Evolutionary conservation across 2,113 vertebrate species (phyloP).

Genomic region (Zootoca vivipara): DNA sequence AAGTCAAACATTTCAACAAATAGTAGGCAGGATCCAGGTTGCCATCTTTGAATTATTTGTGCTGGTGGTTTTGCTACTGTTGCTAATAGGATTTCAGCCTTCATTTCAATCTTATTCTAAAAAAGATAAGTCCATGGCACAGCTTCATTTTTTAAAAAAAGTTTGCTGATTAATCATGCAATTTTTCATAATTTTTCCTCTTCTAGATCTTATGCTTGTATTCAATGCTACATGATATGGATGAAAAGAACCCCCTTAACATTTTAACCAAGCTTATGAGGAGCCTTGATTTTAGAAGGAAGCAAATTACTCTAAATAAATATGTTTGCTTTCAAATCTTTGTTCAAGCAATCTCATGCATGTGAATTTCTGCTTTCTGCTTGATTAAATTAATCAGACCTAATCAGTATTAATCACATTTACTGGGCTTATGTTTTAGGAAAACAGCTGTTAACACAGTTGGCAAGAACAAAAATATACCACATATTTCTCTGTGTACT

Average conservation of each 20-base stretch:
- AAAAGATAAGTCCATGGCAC: not conserved
- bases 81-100: not conserved
- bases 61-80: not conserved
- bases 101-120: not conserved
- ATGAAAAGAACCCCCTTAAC: not conserved
- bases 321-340: not conserved
- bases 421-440: not conserved
- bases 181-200: not conserved
- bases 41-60: not conserved
- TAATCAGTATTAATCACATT: constrained; percentile 31
- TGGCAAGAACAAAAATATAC: not conserved
- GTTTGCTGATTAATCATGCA: not conserved
- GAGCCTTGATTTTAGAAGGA: not conserved
- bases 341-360: not conserved
- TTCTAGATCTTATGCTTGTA: not conserved
- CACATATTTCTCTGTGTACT: not conserved
- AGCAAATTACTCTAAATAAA: not conserved
- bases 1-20: not conserved
- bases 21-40: not conserved
- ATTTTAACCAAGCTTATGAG: not conserved
- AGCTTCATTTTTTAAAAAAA: not conserved
- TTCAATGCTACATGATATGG: not conserved
- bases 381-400: constrained; percentile 18
- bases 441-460: constrained; percentile 20
- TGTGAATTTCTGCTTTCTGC: not conserved